Evolutionary conservation across 2,797 vertebrate genomes (phyloP), one percentile per base, ranked within the genome.

Genomic region (Helicolenus hilgendorfi): DNA sequence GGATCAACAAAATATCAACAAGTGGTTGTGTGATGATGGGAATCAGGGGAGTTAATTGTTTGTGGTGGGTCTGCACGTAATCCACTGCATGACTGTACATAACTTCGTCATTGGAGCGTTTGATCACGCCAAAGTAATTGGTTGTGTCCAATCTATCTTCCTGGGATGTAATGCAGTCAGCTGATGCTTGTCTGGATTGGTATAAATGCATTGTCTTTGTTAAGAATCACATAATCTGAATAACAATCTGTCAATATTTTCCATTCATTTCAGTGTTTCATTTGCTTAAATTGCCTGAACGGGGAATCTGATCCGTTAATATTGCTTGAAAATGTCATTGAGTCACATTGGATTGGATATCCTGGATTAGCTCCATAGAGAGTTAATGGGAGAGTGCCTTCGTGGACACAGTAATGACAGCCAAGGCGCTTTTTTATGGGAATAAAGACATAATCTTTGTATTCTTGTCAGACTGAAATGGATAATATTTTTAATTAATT

Each of bases 171-270:
- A 60, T 53, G 27, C 14, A 73, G n/a, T 82, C 71, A 86, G 26
- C 18, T 86, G 79, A 86, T 82, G 45, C 86, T 83, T 79, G 33
- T 83, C 59, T 33, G 7, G 38, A 49, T 4, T 49, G 45, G 18
- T 20, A n/a, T n/a, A n/a, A n/a, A 15, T 69, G 15, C 29, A 26
- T 1, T 31, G 10, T 10, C 18, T 45, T 72, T n/a, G 56, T 76
- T 27, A 49, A 26, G n/a, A 72, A 38, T 20, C 11, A 26, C 18
- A 79, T 22, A n/a, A 9, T 41, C 38, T 41, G 1, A 31, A 58
- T 31, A 38, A 41, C 1, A 45, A 41, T 41, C 14, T 1, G 15
- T 38, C 2, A 36, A 60, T 41, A n/a, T 13, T 5, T 41, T 26
- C 20, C 10, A 45, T 14, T 67, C 18, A 55, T 55, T 22, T 45